Conservation (phyloP, 2,113 vertebrate genomes). For the Danionella cerebrum region DNA sequence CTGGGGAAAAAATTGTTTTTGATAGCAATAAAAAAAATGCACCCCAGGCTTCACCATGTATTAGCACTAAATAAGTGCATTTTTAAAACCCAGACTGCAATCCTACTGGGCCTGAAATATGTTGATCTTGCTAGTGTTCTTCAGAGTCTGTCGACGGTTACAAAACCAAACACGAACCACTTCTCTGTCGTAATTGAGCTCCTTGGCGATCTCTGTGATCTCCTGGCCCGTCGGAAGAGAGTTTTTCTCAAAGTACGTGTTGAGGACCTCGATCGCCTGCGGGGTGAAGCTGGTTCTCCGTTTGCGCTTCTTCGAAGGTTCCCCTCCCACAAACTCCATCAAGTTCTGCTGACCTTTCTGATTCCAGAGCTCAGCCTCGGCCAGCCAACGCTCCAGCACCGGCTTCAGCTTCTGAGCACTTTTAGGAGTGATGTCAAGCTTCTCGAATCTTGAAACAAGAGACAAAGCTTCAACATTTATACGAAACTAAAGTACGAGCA, state of each 20-base stretch:
- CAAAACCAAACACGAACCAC: conserved; percentile 97
- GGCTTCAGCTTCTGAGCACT: conserved; percentile 97
- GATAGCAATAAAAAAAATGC: too few species aligned
- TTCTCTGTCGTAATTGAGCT: conserved; percentile 95
- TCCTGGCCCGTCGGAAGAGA: conserved; percentile 89
- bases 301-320: conserved; percentile 93
- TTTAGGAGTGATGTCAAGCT: conserved; percentile 94
- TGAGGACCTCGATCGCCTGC: conserved; percentile 91
- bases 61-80: neutral
- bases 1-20: neutral
- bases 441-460: conserved; percentile 77
- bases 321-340: conserved; percentile 93
- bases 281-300: conserved; percentile 93
- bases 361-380: conserved; percentile 89
- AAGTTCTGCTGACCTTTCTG: conserved; percentile 93
- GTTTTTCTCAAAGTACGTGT: conserved; percentile 94
- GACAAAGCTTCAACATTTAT: neutral
- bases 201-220: conserved; percentile 92
- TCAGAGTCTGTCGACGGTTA: conserved; percentile 92
- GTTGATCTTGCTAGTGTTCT: conserved; percentile 95
- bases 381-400: conserved; percentile 91
- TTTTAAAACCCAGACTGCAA: neutral
- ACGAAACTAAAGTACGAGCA: neutral
- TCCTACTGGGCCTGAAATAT: conserved; percentile 81
- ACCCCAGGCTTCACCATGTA: neutral